Conservation (phyloP, 2,888 invertebrate species). For the Boloria euphrosyne region DNA sequence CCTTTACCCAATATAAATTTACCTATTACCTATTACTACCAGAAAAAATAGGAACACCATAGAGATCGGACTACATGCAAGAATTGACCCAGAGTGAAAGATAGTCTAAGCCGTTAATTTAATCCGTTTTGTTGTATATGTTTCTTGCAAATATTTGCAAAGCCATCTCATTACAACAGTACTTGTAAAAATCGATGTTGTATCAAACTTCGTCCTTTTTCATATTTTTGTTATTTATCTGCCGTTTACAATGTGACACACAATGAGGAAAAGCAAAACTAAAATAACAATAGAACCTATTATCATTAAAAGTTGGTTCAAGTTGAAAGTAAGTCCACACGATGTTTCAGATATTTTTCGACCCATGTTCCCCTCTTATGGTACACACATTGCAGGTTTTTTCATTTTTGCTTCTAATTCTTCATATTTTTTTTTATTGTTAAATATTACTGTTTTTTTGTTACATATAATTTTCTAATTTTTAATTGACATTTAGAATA, state of each 20-base stretch:
- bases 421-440: conserved; percentile 22
- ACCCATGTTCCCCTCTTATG: conserved; percentile 44
- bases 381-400: conserved; percentile 26
- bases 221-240: conserved; percentile 38
- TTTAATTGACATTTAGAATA: conserved; percentile 1
- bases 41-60: conserved; percentile 38
- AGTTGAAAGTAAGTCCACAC: conserved; percentile 54
- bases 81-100: conserved; percentile 26
- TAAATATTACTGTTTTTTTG: neutral
- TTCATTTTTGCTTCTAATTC: conserved; percentile 16
- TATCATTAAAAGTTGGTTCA: conserved; percentile 66
- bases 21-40: conserved; percentile 33
- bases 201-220: conserved; percentile 43
- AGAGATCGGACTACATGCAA: conserved; percentile 36
- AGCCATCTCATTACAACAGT: conserved; percentile 63
- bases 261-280: conserved; percentile 60
- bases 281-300: conserved; percentile 64
- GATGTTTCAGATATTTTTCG: conserved; percentile 26
- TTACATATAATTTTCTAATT: conserved; percentile 9
- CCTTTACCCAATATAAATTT: conserved; percentile 26
- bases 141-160: conserved; percentile 62
- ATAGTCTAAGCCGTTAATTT: conserved; percentile 14
- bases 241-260: conserved; percentile 65
- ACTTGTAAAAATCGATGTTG: conserved; percentile 58
- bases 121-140: conserved; percentile 31